These are phyloP conservation scores for Ophioninae sp. DNA, from an alignment of 2,888 invertebrate genomes.

Conservation along the genomic window DNA sequence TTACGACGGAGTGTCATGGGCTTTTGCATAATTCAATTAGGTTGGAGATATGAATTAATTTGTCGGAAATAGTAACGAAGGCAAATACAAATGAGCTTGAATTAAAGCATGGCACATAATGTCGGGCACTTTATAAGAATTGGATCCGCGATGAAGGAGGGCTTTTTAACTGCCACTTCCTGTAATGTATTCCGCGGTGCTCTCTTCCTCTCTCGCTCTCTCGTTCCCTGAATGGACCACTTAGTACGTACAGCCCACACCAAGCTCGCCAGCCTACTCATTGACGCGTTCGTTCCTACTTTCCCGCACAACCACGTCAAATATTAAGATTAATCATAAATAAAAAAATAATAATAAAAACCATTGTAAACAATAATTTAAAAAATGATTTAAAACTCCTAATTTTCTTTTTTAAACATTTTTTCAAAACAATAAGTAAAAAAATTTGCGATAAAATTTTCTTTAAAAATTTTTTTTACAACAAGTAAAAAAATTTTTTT, in stretches of 20 bases:
- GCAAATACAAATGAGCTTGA: conserved; percentile 31
- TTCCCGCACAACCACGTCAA: background rate
- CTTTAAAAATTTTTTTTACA: no score
- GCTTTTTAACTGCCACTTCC: conserved; percentile 78
- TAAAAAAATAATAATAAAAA: no score
- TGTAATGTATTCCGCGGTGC: conserved; percentile 76
- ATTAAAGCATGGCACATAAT: conserved; percentile 45
- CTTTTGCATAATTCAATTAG: background rate
- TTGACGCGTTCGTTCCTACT: conserved; percentile 42
- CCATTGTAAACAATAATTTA: no score
- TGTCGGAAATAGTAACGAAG: conserved; percentile 34
- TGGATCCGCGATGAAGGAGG: conserved; percentile 63
- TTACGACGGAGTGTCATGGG: no score
- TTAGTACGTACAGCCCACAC: conserved; percentile 73
- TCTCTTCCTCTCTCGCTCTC: conserved; percentile 44
- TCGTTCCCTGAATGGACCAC: conserved; percentile 75
- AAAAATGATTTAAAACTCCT: no score
- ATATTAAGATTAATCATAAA: background rate
- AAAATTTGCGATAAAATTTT: no score
- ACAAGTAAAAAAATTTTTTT: no score
- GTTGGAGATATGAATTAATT: conserved; percentile 17
- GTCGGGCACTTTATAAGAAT: conserved; percentile 55
- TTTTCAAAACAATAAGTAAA: no score
- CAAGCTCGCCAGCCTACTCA: conserved; percentile 36
- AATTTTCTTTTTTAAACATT: no score